Evolutionary conservation across 1,140 invertebrate genomes (phyloP).

Genomic region (Cyrtorhinus lividipennis): DNA sequence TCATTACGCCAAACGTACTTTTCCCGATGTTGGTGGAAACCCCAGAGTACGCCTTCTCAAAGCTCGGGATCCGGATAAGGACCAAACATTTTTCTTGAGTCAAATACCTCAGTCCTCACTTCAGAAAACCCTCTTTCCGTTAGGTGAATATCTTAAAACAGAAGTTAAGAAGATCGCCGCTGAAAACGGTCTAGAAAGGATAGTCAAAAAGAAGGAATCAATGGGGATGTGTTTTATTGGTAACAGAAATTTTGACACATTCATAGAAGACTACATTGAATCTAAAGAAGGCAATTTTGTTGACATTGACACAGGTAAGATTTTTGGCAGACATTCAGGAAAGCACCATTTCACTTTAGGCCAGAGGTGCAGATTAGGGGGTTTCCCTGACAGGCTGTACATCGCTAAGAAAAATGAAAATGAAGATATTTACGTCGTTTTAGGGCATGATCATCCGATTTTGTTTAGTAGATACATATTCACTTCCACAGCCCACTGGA

Average conservation of each 20-base stretch:
- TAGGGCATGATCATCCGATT: slow-evolving; percentile 61
- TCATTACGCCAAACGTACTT: slow-evolving; percentile 78
- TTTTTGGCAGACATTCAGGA: slow-evolving; percentile 70
- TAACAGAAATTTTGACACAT: slow-evolving; percentile 53
- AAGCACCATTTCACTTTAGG: slow-evolving; percentile 84
- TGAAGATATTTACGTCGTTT: slow-evolving; percentile 62
- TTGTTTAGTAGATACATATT: slow-evolving; percentile 52
- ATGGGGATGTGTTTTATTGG: slow-evolving; percentile 97
- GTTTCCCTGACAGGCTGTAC: slow-evolving; percentile 45
- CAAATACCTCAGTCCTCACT: slow-evolving; percentile 67
- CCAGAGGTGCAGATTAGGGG: slow-evolving; percentile 54
- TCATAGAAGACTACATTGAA: slow-evolving; percentile 71
- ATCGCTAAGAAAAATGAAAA: slow-evolving; percentile 50
- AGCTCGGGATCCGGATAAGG: slow-evolving; percentile 64
- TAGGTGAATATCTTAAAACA: slow-evolving; percentile 60
- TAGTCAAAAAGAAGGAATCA: slow-evolving; percentile 79
- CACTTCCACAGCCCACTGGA: slow-evolving; percentile 66
- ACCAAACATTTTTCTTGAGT: slow-evolving; percentile 91
- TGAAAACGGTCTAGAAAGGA: slow-evolving; percentile 48
- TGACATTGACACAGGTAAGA: slow-evolving; percentile 59
- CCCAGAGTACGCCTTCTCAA: slow-evolving; percentile 41
- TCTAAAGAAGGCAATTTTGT: slow-evolving; percentile 65
- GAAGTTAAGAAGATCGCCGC: slow-evolving; percentile 68
- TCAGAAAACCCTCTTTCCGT: slow-evolving; percentile 74
- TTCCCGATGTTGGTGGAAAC: slow-evolving; percentile 46